These are phyloP conservation scores for Helicorthomorpha holstii DNA, from an alignment of 1,140 invertebrate genomes.

Conservation along the genomic window DNA sequence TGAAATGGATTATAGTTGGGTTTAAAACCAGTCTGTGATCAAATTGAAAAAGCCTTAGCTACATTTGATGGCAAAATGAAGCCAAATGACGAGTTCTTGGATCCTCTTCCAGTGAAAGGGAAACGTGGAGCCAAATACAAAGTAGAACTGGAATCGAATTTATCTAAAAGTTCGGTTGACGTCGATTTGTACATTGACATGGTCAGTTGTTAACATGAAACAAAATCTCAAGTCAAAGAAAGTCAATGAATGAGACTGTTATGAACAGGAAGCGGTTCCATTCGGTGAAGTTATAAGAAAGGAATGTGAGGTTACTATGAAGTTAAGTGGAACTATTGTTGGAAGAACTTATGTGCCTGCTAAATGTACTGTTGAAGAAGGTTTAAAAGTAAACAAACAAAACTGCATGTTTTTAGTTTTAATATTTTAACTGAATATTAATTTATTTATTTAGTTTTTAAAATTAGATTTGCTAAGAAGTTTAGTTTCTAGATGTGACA, in stretches of 20 bases:
- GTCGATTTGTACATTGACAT: no score
- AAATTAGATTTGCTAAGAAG: conserved; percentile 62
- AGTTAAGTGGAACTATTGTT: conserved; percentile 42
- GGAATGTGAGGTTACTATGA: conserved; percentile 30
- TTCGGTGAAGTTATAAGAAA: conserved; percentile 12
- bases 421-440: neutral
- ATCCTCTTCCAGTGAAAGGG: conserved; percentile 38
- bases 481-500: conserved; percentile 52
- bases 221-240: conserved; percentile 23
- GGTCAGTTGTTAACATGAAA: no score
- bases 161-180: no score
- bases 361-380: conserved; percentile 46
- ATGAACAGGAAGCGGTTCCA: neutral
- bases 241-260: conserved; percentile 30
- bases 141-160: no score
- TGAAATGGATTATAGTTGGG: conserved; percentile 21
- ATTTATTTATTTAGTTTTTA: conserved; percentile 30
- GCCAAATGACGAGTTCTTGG: conserved; percentile 36
- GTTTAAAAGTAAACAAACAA: conserved; percentile 26
- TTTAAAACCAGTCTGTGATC: conserved; percentile 28
- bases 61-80: conserved; percentile 32
- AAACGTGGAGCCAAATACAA: conserved; percentile 23
- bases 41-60: neutral
- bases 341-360: conserved; percentile 50
- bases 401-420: neutral